A percentile compares a stretch with the other conserved stretches of the same genome.
Evolutionary conservation across 2,888 invertebrate species (phyloP).

Genomic region (Bellardia bayeri): DNA sequence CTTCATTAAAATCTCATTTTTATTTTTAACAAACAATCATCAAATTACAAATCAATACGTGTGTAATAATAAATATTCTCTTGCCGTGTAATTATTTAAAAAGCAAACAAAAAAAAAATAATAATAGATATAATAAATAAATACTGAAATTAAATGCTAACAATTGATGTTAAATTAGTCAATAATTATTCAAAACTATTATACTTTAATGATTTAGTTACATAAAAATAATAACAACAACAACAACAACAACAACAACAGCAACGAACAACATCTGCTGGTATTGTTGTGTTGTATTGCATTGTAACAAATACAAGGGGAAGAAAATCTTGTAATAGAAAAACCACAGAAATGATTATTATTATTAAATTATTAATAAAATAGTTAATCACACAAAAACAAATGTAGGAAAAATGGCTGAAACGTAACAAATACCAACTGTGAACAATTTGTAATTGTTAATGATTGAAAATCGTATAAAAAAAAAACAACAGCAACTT

Average conservation of each 20-base stretch:
- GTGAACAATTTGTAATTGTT: conserved; percentile 73
- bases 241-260: conserved; percentile 5
- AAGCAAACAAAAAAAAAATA: neutral
- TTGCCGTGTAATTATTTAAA: neutral
- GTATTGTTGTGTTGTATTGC: conserved; percentile 6
- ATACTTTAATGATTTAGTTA: conserved; percentile 55
- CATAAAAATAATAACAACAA: conserved; percentile 40
- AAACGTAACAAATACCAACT: conserved; percentile 58
- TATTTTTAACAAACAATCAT: neutral
- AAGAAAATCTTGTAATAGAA: conserved; percentile 51
- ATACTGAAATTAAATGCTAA: conserved; percentile 59
- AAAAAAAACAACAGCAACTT: conserved; percentile 13
- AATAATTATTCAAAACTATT: conserved; percentile 71
- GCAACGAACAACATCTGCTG: neutral
- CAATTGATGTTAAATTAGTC: conserved; percentile 70
- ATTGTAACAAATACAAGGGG: neutral
- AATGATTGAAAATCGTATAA: conserved; percentile 61
- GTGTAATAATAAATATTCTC: neutral
- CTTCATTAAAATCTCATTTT: neutral
- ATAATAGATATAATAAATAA: neutral
- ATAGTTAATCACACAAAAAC: conserved; percentile 67
- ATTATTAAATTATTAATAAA: conserved; percentile 68
- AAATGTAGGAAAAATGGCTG: conserved; percentile 53
- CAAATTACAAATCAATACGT: conserved; percentile 13
- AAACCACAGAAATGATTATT: conserved; percentile 67